These are phyloP conservation scores for Drosophila tsacasi DNA, from an alignment of 1,140 invertebrate genomes.

Conservation along the genomic window DNA sequence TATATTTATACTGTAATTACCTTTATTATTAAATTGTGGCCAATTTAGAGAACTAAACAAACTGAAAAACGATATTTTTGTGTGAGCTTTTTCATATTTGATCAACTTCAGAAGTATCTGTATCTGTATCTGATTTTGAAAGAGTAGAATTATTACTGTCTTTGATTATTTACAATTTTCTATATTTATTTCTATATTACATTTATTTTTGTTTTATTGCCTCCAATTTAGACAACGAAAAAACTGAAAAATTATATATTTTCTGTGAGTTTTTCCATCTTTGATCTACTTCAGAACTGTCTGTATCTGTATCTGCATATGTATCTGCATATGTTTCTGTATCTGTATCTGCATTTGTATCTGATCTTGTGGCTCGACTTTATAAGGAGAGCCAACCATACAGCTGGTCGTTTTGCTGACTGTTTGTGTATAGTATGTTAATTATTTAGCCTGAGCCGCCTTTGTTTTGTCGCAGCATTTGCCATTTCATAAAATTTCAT, in stretches of 20 bases:
- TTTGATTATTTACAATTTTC: too few species aligned
- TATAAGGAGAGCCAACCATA: conserved; percentile 24
- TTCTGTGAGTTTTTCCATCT: background rate
- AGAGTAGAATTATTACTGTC: too few species aligned
- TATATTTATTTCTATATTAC: too few species aligned
- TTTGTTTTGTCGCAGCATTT: conserved; percentile 63
- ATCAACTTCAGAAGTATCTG: background rate
- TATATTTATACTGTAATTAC: background rate
- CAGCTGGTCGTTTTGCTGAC: conserved; percentile 5
- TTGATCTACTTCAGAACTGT: background rate
- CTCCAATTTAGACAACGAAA: background rate
- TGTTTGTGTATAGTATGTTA: conserved; percentile 32
- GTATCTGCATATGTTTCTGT: too few species aligned
- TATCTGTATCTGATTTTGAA: background rate
- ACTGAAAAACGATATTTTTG: background rate
- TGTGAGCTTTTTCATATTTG: background rate
- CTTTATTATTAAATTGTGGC: background rate
- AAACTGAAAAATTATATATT: background rate
- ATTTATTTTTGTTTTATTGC: too few species aligned
- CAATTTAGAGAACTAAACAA: background rate
- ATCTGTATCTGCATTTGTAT: background rate
- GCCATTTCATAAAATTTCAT: conserved; percentile 74
- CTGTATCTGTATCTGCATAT: background rate
- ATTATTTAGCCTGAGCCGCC: conserved; percentile 35
- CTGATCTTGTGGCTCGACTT: conserved; percentile 1